Conservation (phyloP, 2,113 vertebrate species). For the Tragulus kanchil region DNA sequence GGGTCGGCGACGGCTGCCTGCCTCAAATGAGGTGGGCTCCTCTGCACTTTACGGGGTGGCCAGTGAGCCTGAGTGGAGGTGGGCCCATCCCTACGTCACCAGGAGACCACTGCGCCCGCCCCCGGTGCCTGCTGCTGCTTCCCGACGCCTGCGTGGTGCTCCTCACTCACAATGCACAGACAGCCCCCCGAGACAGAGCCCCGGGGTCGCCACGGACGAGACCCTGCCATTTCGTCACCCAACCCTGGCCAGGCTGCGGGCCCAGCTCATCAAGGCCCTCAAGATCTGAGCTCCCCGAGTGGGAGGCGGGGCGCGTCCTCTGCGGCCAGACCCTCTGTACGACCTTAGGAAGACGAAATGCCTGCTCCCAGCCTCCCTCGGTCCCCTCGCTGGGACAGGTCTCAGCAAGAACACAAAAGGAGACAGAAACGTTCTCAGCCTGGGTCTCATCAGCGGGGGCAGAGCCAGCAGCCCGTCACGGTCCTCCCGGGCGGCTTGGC, state of each 20-base stretch:
- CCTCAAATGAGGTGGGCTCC: fast-evolving
- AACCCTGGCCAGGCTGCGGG: neutral
- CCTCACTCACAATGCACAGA: fast-evolving
- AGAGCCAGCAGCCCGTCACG: fast-evolving
- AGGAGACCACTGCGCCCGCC: neutral
- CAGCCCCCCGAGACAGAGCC: fast-evolving
- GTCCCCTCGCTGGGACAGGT: fast-evolving
- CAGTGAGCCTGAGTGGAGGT: too few relatives aligned
- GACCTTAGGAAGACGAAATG: fast-evolving
- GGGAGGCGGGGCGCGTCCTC: too few relatives aligned
- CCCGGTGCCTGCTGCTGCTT: too few relatives aligned
- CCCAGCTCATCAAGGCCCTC: fast-evolving
- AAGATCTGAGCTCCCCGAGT: fast-evolving
- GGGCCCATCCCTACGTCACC: fast-evolving
- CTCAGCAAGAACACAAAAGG: fast-evolving
- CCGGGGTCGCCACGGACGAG: fast-evolving
- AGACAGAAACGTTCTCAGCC: neutral
- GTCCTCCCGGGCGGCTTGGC: fast-evolving
- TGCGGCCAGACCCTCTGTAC: too few relatives aligned
- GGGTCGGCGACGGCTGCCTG: neutral
- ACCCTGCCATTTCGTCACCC: fast-evolving
- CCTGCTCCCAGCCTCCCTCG: fast-evolving
- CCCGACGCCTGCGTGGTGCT: fast-evolving
- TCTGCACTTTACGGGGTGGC: neutral
- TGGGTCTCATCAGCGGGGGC: fast-evolving